A percentile compares a stretch with the other conserved stretches of the same genome.
These are phyloP conservation scores for Microcebus murinus DNA, from an alignment of 2,113 vertebrate species.

Conservation along the genomic window DNA sequence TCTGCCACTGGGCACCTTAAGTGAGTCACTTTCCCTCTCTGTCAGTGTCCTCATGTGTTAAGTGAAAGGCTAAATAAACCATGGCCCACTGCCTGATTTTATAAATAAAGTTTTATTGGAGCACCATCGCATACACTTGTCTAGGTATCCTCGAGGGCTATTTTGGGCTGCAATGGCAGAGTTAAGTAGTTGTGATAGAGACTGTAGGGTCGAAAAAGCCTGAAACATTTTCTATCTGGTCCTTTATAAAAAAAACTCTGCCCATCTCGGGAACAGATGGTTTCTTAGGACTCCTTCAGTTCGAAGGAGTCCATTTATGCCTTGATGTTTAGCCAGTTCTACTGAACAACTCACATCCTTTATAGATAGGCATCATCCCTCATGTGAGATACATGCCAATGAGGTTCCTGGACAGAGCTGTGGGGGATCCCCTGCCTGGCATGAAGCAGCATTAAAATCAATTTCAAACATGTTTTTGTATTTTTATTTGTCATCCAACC, in stretches of 20 bases:
- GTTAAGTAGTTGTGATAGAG: neutral
- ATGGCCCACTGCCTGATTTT: neutral
- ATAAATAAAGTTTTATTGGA: constrained; percentile 39
- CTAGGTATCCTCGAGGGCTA: neutral
- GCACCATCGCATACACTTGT: neutral
- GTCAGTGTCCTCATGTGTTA: neutral
- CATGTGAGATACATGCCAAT: accelerated
- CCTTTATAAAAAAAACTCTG: neutral
- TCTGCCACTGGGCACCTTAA: neutral
- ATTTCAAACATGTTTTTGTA: neutral
- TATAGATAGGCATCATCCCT: neutral
- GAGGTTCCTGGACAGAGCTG: neutral
- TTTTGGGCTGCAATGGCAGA: neutral
- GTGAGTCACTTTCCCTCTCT: neutral
- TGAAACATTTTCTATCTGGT: neutral
- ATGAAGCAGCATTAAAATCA: neutral
- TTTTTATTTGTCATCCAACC: neutral
- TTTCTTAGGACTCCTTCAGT: neutral
- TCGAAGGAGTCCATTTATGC: neutral
- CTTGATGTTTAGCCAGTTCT: neutral
- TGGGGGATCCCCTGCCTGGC: accelerated
- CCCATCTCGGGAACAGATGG: neutral
- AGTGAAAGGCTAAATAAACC: neutral
- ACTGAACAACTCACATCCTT: neutral
- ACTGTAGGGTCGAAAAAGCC: neutral